These are phyloP conservation scores for Stegophylla sp. DNA, from an alignment of 2,888 invertebrate genomes.

Conservation along the genomic window DNA sequence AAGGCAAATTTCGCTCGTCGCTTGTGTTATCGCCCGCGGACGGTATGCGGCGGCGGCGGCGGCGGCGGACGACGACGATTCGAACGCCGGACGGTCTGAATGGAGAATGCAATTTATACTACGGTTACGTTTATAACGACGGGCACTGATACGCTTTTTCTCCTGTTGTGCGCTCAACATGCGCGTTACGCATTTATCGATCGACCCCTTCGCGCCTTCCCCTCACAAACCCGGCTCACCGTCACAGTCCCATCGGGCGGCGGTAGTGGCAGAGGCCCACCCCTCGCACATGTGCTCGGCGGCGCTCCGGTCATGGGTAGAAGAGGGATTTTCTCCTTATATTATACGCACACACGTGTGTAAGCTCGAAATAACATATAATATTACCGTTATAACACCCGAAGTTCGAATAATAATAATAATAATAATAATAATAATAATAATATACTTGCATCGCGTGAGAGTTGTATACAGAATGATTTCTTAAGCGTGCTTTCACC, in stretches of 20 bases:
- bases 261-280: background rate
- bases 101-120: conserved; percentile 43
- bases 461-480: too few relatives aligned
- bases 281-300: conserved; percentile 23
- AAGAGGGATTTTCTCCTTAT: background rate
- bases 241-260: background rate
- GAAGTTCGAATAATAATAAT: too few relatives aligned
- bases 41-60: conserved; percentile 6
- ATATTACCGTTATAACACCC: too few relatives aligned
- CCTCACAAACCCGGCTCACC: background rate
- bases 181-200: conserved; percentile 53
- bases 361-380: background rate
- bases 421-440: too few relatives aligned
- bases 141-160: conserved; percentile 17
- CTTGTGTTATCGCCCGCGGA: conserved; percentile 25
- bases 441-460: too few relatives aligned
- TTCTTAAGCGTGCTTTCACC: too few relatives aligned
- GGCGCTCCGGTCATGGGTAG: background rate
- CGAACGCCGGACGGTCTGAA: conserved; percentile 51
- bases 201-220: background rate
- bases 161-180: conserved; percentile 28
- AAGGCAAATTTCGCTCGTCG: conserved; percentile 21
- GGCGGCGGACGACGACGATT: conserved; percentile 6
- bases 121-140: conserved; percentile 33
- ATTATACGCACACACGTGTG: background rate